Base-by-base conservation (phyloP, 2,888 invertebrate genomes). In the Drosophila pseudotalamancana region DNA sequence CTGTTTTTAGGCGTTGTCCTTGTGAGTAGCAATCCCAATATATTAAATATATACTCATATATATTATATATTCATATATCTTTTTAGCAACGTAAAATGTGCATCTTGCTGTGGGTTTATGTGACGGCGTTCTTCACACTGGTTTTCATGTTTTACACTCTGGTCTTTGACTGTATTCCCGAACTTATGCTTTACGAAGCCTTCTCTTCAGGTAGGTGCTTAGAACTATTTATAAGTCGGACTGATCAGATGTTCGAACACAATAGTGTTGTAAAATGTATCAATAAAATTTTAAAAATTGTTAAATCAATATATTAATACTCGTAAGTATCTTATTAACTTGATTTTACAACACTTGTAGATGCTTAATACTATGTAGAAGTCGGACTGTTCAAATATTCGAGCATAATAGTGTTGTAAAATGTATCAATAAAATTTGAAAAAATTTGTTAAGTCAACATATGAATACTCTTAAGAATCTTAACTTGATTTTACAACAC, bases 31-130 rank as follows among this genome's bases (percentile, higher is more conserved):
- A 14, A 4, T 1, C 9, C 3, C 5, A 8, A 0, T 23, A 5
- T 40, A 4, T 9, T 3, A 40, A 5, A 14, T 21, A 21, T 21
- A 19, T 37, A 0, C 5, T 8, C 6, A 6, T 25, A 25, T 25
- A 25, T 39, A 8, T n/a, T n/a, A n/a, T 21, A 12, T n/a, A 12
- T 4, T 21, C 27, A 43, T 19, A n/a, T 43, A 43, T 5, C 2
- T 6, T 1, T n/a, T 0, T 18, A 80, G 82, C 1, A 56, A 35
- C 66, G 66, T 21, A 54, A 59, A 40, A 2, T 34, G 1, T 69
- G 53, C 8, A 43, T 81, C 0, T 2, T 77, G 8, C 6, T 72
- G 4, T 86, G 80, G 77, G 9, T 83, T 0, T 42, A 25, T 46
- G 31, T 51, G 1, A 31, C 45, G 1, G 4, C 35, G 3, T 1